These are phyloP conservation scores for Rhagoletis pomonella DNA, from an alignment of 1,140 invertebrate genomes.

Conservation along the genomic window DNA sequence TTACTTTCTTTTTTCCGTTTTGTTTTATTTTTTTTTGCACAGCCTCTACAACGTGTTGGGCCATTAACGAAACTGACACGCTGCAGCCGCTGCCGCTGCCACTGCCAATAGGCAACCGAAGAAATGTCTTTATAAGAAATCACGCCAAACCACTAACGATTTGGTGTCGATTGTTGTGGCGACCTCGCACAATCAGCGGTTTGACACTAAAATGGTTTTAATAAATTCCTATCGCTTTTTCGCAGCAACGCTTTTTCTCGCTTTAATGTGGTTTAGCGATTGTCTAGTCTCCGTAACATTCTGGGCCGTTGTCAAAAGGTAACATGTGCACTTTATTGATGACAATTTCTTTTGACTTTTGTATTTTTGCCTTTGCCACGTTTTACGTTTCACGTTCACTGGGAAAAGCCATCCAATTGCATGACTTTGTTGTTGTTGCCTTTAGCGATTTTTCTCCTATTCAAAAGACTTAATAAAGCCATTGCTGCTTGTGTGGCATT, in stretches of 20 bases:
- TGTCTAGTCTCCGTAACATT: constrained; percentile 8
- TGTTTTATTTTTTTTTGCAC: not conserved
- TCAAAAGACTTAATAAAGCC: constrained; percentile 47
- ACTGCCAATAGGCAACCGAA: not conserved
- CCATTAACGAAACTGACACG: not conserved
- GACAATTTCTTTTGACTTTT: constrained; percentile 48
- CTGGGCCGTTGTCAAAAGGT: constrained; percentile 51
- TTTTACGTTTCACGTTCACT: not conserved
- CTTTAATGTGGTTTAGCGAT: not conserved
- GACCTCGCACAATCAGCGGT: constrained; percentile 49
- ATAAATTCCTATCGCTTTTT: constrained; percentile 51
- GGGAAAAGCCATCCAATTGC: not conserved
- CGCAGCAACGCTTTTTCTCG: not conserved
- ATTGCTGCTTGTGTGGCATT: constrained; percentile 13
- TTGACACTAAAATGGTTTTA: constrained; percentile 53
- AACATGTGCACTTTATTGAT: constrained; percentile 56
- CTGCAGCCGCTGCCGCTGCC: not conserved
- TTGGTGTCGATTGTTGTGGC: constrained; percentile 45
- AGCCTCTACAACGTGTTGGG: not conserved
- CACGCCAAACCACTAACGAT: constrained; percentile 31
- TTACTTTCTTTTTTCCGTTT: not conserved
- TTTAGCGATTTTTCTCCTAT: not conserved
- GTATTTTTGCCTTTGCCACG: constrained; percentile 26
- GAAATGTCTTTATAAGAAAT: constrained; percentile 34
- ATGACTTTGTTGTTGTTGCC: not conserved